phyloP scores from a whole-genome alignment of 2,113 vertebrate species.

The Tyto alba region DNA sequence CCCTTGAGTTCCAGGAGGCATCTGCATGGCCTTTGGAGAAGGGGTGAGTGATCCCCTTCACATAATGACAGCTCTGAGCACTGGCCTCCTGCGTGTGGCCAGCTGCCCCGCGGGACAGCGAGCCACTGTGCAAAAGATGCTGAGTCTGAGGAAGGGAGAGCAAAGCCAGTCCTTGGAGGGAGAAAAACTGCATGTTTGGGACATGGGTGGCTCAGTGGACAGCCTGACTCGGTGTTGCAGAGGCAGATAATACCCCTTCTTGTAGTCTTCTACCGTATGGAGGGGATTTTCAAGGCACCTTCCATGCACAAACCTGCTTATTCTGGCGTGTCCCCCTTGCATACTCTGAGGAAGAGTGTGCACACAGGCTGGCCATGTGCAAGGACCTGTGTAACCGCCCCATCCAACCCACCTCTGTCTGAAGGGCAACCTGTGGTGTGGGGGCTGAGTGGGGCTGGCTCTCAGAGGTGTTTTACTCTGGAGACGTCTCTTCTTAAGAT shows the following conservation, averaged over 20 bases:
- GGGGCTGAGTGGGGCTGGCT: too few relatives aligned
- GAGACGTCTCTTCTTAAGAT: neutral
- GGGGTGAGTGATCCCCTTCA: neutral
- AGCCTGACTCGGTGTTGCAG: neutral
- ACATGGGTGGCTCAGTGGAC: rapidly evolving
- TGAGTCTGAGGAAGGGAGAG: too few relatives aligned
- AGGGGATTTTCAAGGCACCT: neutral
- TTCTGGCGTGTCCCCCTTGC: neutral
- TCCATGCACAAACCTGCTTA: neutral
- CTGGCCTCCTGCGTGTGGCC: neutral
- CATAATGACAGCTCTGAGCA: rapidly evolving
- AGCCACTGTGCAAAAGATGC: neutral
- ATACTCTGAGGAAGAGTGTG: neutral
- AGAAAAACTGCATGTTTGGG: neutral
- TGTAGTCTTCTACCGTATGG: neutral
- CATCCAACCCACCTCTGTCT: neutral
- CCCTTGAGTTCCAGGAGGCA: neutral
- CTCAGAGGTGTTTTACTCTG: neutral
- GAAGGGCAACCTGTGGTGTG: neutral
- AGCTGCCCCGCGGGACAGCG: neutral
- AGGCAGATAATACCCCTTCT: neutral
- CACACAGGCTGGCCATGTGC: neutral
- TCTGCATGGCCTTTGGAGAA: neutral
- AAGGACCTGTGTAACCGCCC: neutral
- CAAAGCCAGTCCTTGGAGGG: neutral